phyloP scores from a whole-genome alignment of 37 sponge, comb jelly and placozoan genomes.

The Hormiphora californensis region DNA sequence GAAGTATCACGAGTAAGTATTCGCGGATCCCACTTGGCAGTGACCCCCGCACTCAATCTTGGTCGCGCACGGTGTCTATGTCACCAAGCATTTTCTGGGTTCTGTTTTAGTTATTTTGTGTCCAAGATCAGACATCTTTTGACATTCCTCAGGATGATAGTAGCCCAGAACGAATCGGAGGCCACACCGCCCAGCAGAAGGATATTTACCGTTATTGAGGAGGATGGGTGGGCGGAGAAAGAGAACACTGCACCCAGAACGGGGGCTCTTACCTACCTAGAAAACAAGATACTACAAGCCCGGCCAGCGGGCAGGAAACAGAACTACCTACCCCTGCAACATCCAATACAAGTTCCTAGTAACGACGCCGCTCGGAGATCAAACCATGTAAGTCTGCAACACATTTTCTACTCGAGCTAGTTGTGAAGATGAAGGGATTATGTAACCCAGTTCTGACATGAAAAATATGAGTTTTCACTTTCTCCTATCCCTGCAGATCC shows the following conservation, averaged over 20 bases:
- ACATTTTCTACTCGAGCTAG: background rate
- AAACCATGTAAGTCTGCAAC: slow-evolving; percentile 8
- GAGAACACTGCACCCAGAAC: slow-evolving; percentile 1
- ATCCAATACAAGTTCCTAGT: slow-evolving; percentile 42
- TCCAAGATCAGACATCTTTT: no score
- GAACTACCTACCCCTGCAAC: slow-evolving; percentile 30
- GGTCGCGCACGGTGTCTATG: no score
- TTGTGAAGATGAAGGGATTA: background rate
- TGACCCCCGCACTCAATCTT: no score
- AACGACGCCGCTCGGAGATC: slow-evolving; percentile 8
- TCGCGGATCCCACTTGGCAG: no score
- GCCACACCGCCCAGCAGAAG: background rate
- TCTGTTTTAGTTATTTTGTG: background rate
- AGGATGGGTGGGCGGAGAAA: background rate
- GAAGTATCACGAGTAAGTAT: background rate
- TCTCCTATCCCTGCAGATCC: background rate
- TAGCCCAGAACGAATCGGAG: no score
- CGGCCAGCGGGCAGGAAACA: slow-evolving; percentile 35
- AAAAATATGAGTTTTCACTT: background rate
- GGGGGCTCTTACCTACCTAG: background rate
- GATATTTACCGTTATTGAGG: slow-evolving; percentile 1
- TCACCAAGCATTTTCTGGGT: no score
- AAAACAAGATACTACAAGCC: slow-evolving; percentile 34
- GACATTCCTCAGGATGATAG: background rate
- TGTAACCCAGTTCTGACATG: background rate